Evolutionary conservation across 2,888 invertebrate species (phyloP).

Genomic region (Idaea dimidiata): DNA sequence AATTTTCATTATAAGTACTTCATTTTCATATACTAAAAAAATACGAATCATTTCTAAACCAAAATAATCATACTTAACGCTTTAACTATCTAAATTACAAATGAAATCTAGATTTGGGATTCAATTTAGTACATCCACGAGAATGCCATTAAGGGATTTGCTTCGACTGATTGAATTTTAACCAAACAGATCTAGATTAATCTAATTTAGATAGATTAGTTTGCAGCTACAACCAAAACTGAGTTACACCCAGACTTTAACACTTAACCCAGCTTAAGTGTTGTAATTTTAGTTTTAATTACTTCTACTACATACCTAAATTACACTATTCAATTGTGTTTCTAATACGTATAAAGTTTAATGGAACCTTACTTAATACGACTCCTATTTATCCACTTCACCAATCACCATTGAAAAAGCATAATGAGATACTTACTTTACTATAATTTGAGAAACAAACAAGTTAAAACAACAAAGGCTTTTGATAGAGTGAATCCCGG

Average conservation of each 20-base stretch:
- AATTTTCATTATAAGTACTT: too few relatives aligned
- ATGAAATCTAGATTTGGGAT: neutral
- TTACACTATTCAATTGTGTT: neutral
- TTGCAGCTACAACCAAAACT: neutral
- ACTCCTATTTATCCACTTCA: neutral
- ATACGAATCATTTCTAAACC: neutral
- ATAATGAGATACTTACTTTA: neutral
- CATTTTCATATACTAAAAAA: too few relatives aligned
- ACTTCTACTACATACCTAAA: neutral
- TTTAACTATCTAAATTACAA: neutral
- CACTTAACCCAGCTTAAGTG: neutral
- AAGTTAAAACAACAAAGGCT: slow-evolving; percentile 4
- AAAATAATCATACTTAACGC: neutral
- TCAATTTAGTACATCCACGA: neutral
- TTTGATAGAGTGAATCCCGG: slow-evolving; percentile 8
- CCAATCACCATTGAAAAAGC: neutral
- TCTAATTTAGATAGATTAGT: slow-evolving; percentile 16
- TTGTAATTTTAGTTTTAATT: neutral
- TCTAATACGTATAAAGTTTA: neutral
- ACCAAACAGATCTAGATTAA: slow-evolving; percentile 22
- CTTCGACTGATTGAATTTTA: slow-evolving; percentile 27
- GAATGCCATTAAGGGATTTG: slow-evolving; percentile 6
- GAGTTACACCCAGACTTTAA: neutral
- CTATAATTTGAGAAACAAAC: neutral
- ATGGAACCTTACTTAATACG: neutral